Evolutionary conservation across 1,140 invertebrate genomes (phyloP), one percentile per base, ranked within the genome.

Genomic region (Euglossa dilemma): DNA sequence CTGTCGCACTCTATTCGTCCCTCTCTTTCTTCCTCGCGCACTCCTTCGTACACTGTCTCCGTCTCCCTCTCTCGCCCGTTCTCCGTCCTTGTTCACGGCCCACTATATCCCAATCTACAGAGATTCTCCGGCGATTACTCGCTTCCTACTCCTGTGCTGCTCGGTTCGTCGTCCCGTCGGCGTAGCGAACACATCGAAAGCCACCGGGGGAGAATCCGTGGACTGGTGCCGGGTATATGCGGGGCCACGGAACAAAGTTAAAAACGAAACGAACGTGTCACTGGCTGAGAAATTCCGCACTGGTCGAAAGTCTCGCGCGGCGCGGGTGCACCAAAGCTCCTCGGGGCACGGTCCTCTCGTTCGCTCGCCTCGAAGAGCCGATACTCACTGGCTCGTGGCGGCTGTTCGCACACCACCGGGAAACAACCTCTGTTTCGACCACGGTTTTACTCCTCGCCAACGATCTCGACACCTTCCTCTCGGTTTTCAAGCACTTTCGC

Each of bases 121-220:
- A 82, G 86, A 87, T 85, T 86, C 75, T 78, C 80, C 85, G 72
- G 81, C 86, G 86, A 91, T 88, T 85, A 86, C 82, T 66, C 84
- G 84, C 80, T 88, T 89, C 83, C 82, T 85, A 84, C 80, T 71
- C 63, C 87, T 83, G 86, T 84, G 69, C 86, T 84, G 76, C 84
- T 80, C 77, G 78, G 74, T 84, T 88, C 71, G 61, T 76, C 86
- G 91, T 90, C 91, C 85, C 81, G 74, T 75, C 88, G 83, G 84
- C 87, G 84, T 90, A 86, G 85, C 84, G 86, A 86, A 89, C 87
- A 88, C 91, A 92, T 91, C 80, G 83, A 90, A 71, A 73, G 69
- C 74, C 69, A 82, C 25, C 79, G 85, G 80, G 80, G 71, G 69
- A 83, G 75, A 70, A 72, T 69, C 72, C 52, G 77, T 28, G 57